phyloP scores from a whole-genome alignment of 2,888 invertebrate genomes.

The Phengaris arion region DNA sequence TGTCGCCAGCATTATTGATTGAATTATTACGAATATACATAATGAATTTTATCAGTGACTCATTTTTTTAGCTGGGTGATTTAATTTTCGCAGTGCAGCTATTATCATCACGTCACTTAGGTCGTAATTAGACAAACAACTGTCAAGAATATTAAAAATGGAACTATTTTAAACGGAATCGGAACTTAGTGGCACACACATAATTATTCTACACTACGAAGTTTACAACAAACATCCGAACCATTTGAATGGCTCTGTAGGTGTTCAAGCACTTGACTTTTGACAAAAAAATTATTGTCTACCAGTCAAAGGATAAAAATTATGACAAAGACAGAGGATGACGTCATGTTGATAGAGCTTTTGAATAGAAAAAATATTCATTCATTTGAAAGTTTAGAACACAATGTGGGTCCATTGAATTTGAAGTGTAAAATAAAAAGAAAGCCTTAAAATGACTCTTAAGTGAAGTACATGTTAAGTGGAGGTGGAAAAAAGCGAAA shows the following conservation, averaged over 20 bases:
- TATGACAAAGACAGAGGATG: slow-evolving; percentile 22
- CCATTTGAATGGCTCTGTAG: neutral
- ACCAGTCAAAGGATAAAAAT: slow-evolving; percentile 7
- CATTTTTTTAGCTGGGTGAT: neutral
- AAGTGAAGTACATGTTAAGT: slow-evolving; percentile 14
- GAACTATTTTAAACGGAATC: neutral
- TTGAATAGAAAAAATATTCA: slow-evolving; percentile 23
- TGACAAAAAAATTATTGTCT: slow-evolving; percentile 16
- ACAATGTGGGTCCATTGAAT: slow-evolving; percentile 15
- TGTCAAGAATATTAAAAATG: neutral
- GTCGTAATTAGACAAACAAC: neutral
- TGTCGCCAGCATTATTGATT: slow-evolving; percentile 3
- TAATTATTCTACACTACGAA: neutral
- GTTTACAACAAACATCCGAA: neutral
- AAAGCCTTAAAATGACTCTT: slow-evolving; percentile 8
- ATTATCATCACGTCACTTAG: neutral
- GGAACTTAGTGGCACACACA: neutral
- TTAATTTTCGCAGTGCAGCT: neutral
- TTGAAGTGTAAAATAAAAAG: slow-evolving; percentile 24
- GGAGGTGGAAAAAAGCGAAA: neutral
- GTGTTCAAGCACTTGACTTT: slow-evolving; percentile 16
- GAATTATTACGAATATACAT: slow-evolving; percentile 1
- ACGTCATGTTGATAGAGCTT: slow-evolving; percentile 12
- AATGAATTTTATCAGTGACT: neutral
- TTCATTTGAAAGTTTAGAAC: slow-evolving; percentile 1